Percentiles rank a stretch among this genome's conserved stretches.
These are phyloP conservation scores for Euspilapteryx auroguttella DNA, from an alignment of 2,888 invertebrate species.

Conservation along the genomic window DNA sequence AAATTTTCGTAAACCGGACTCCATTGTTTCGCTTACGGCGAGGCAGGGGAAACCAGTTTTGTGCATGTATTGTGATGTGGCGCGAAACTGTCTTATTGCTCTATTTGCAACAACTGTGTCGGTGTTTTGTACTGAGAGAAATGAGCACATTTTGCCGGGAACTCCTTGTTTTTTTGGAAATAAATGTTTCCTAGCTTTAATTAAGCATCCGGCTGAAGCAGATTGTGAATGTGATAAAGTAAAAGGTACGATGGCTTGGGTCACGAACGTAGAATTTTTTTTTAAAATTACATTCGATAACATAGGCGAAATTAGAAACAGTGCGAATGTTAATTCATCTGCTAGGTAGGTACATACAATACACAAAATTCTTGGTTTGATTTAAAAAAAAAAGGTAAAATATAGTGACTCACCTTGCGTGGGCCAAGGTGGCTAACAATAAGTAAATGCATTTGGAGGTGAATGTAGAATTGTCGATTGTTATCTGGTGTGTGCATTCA, in stretches of 20 bases:
- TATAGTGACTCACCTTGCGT: constrained; percentile 53
- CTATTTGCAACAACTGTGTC: constrained; percentile 26
- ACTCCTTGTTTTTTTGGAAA: neutral
- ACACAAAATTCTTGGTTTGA: too few relatives aligned
- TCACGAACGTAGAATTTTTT: too few relatives aligned
- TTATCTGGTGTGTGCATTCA: constrained; percentile 17
- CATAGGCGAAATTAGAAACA: too few relatives aligned
- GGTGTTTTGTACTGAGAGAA: constrained; percentile 31
- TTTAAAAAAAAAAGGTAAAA: too few relatives aligned
- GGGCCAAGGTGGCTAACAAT: constrained; percentile 39
- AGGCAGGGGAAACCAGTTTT: constrained; percentile 26
- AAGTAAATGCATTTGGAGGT: constrained; percentile 16
- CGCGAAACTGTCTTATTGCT: constrained; percentile 27
- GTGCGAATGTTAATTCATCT: too few relatives aligned
- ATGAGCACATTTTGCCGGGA: constrained; percentile 18
- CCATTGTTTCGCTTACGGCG: constrained; percentile 16
- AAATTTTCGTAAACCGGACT: constrained; percentile 2
- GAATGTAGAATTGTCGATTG: constrained; percentile 43
- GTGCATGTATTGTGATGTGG: constrained; percentile 19
- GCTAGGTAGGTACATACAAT: too few relatives aligned
- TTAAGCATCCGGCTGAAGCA: too few relatives aligned
- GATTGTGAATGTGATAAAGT: too few relatives aligned
- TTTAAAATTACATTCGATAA: too few relatives aligned
- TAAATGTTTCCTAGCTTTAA: too few relatives aligned
- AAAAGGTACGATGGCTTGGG: too few relatives aligned